Base-by-base conservation (phyloP, 2,888 invertebrate species). In the Ametastegia equiseti region DNA sequence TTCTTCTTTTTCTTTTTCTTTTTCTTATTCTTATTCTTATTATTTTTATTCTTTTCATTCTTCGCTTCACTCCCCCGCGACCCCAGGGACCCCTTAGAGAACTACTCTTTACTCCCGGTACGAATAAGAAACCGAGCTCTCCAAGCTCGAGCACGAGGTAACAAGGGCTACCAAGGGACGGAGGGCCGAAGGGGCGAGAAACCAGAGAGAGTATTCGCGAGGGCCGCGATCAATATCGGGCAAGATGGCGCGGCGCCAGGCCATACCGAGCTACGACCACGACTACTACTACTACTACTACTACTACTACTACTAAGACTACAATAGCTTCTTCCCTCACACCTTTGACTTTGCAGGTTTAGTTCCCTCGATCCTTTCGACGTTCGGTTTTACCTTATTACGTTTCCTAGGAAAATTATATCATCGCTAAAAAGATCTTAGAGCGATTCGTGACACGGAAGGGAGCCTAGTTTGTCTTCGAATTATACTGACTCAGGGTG, bases 181-280 rank as follows among this genome's bases (percentile, higher is more conserved):
- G 80, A 83, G 84, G 80, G 63, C 45, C 82, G 80, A 83, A 80
- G 79, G 80, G 50, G 80, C 77, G 63, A 69, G 80, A 81, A 80
- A 80, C 81, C 81, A 69, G 83, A 84, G 79, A 88, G 86, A 89
- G 90, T 89, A 88, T 90, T 89, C 88, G 89, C 89, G 89, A 88
- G 88, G 88, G 88, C 88, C 89, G 90, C 91, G 91, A 91, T 91
- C 91, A 91, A 91, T 91, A 91, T 91, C 91, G 90, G 88, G 86
- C 91, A 91, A 91, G 91, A 91, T 91, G 91, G 91, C 91, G 91
- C 85, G 86, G 57, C 88, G 87, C 89, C 89, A 90, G 89, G 89
- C 88, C 88, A 87, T 87, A 87, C 88, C 89, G 88, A 90, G 84
- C 87, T 86, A 86, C 88, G 87, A 87, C n/a, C n/a, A n/a, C 88